Conservation (phyloP, 2,888 invertebrate genomes). For the Hirtodrosophila alboralis region DNA sequence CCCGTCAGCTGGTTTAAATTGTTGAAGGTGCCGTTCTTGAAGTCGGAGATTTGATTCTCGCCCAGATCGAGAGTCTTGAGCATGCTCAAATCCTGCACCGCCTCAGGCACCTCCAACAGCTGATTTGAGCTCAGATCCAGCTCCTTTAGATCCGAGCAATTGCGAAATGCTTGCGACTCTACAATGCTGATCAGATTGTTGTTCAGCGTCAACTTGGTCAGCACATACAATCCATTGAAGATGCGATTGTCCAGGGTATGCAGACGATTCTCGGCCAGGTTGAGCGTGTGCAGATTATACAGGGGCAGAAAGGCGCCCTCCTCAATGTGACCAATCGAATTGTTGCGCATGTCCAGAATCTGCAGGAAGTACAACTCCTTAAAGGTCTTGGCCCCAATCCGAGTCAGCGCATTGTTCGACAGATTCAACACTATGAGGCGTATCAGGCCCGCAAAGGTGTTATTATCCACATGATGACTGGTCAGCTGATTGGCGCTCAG, state of each 20-base stretch:
- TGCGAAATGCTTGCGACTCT: conserved; percentile 92
- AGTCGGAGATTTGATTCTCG: conserved; percentile 93
- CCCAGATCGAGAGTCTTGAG: conserved; percentile 95
- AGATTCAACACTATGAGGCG: conserved; percentile 93
- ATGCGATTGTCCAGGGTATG: conserved; percentile 92
- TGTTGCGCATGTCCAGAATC: conserved; percentile 93
- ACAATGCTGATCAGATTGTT: conserved; percentile 92
- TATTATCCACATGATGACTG: conserved; percentile 92
- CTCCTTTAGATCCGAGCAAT: conserved; percentile 94
- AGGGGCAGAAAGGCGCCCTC: conserved; percentile 94
- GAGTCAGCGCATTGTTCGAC: conserved; percentile 93
- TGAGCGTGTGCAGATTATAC: conserved; percentile 94
- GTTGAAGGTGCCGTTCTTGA: conserved; percentile 93
- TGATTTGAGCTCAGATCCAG: conserved; percentile 95
- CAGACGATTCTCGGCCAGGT: conserved; percentile 93
- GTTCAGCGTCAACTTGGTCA: conserved; percentile 93
- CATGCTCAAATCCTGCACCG: conserved; percentile 91
- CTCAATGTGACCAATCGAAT: conserved; percentile 94
- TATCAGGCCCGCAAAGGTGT: conserved; percentile 93
- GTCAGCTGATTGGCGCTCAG: conserved; percentile 93
- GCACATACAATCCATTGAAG: conserved; percentile 92
- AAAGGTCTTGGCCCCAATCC: conserved; percentile 93
- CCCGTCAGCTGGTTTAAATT: conserved; percentile 94
- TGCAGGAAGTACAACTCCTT: conserved; percentile 94
- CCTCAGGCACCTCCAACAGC: conserved; percentile 91